Conservation (phyloP, 2,113 vertebrate genomes). For the Acrocephalus arundinaceus region DNA sequence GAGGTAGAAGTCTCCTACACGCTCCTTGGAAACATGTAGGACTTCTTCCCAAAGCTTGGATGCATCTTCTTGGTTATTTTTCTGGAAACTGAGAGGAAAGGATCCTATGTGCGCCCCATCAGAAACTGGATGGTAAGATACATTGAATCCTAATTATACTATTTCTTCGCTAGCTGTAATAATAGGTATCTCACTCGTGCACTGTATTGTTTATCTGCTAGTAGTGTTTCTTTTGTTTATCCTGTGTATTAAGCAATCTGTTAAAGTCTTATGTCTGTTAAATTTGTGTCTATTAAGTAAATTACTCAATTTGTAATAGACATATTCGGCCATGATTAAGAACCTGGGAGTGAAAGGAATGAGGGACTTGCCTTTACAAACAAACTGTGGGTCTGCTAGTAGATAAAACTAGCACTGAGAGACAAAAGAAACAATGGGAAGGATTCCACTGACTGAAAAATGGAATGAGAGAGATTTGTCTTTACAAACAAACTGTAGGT, state of each 20-base stretch:
- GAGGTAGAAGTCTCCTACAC: neutral
- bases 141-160: neutral
- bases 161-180: neutral
- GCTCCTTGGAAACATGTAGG: neutral
- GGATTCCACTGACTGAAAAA: too few species aligned
- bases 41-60: neutral
- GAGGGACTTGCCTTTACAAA: too few species aligned
- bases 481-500: too few species aligned
- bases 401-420: too few species aligned
- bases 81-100: neutral
- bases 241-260: neutral
- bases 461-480: too few species aligned
- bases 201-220: neutral
- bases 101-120: neutral
- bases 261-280: neutral
- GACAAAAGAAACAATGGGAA: too few species aligned
- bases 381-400: too few species aligned
- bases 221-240: too few species aligned
- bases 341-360: too few species aligned
- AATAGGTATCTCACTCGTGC: neutral
- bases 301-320: too few species aligned
- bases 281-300: neutral
- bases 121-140: neutral
- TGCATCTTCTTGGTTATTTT: neutral
- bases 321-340: too few species aligned